Base-by-base conservation (phyloP, 2,113 vertebrate genomes). In the Pholis gunnellus region DNA sequence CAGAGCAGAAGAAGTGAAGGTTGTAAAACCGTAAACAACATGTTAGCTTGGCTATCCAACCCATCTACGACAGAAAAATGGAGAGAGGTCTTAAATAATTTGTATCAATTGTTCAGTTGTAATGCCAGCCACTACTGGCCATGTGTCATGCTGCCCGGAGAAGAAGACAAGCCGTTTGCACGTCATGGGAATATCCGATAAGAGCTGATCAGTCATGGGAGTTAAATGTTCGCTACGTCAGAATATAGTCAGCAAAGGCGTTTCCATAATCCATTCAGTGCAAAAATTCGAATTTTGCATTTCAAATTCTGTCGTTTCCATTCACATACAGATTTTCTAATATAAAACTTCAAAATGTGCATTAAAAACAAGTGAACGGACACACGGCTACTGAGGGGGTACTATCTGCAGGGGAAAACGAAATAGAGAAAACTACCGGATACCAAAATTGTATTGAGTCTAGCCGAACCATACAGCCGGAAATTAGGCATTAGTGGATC, bases 401-500 rank as follows among this genome's bases (percentile, higher is more conserved):
- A 63, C 8, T 22, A 22, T 11, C 60, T 0, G 18, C 14, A 8
- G 17, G 8, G 29, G 18, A 38, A 38, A 64, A 38, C 9, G 2
- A 38, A 38, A 63, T 5, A 22, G 56, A 29, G 14, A 5, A 63
- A 63, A 38, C 34, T 20, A 63, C 17, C 60, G 1, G 60, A 34
- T 34, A 36, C 59, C 31, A 36, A 36, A 63, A 22, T 9, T 36
- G 60, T 11, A 5, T 10, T 11, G 31, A 38, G 61, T 38, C 34
- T 6, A n/a, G 61, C 61, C 9, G 5, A 22, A 38, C 9, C 34
- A 64, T 64, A 20, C 9, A 13, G 15, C 20, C 20, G 34, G 61
- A 36, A 38, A 64, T 64, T 10, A 38, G 34, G 18, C 20, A n/a
- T 57, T 36, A 22, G 68, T 18, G 15, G 74, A 82, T 89, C 76